These are phyloP conservation scores for Pagetopsis macropterus DNA, from an alignment of 2,797 vertebrate species.

Conservation along the genomic window DNA sequence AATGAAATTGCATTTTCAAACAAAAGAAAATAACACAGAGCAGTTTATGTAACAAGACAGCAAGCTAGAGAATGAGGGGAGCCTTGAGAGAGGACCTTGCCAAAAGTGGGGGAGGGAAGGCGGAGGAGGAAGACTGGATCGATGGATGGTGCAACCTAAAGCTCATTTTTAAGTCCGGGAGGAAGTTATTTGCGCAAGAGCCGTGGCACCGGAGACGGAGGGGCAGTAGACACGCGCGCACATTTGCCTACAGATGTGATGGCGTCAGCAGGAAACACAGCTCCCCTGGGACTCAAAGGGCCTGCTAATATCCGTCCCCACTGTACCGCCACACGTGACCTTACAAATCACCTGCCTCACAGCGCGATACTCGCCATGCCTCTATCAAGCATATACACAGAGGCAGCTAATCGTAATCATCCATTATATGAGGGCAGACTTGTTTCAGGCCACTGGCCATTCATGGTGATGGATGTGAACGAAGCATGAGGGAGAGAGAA, in stretches of 20 bases:
- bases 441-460: slow-evolving; percentile 72
- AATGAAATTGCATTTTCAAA: slow-evolving; percentile 54
- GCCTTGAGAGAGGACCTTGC: slow-evolving; percentile 38
- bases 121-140: slow-evolving; percentile 41
- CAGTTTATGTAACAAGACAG: slow-evolving; percentile 46
- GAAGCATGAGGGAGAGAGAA: slow-evolving; percentile 55
- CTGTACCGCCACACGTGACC: slow-evolving; percentile 52
- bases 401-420: slow-evolving; percentile 72
- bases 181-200: slow-evolving; percentile 63
- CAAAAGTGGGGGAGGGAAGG: slow-evolving; percentile 22
- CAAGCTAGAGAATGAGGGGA: slow-evolving; percentile 21
- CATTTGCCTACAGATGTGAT: slow-evolving; percentile 68
- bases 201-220: slow-evolving; percentile 33
- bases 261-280: slow-evolving; percentile 64
- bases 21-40: slow-evolving; percentile 39
- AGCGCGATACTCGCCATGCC: slow-evolving; percentile 40
- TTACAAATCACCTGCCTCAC: slow-evolving; percentile 71
- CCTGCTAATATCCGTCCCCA: slow-evolving; percentile 65
- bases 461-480: slow-evolving; percentile 70
- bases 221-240: slow-evolving; percentile 14
- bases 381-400: slow-evolving; percentile 57
- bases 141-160: slow-evolving; percentile 56
- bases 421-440: slow-evolving; percentile 64
- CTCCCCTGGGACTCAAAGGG: slow-evolving; percentile 61
- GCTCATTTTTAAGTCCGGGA: slow-evolving; percentile 59